These are phyloP conservation scores for Sesia bembeciformis DNA, from an alignment of 2,888 invertebrate species.

Conservation along the genomic window DNA sequence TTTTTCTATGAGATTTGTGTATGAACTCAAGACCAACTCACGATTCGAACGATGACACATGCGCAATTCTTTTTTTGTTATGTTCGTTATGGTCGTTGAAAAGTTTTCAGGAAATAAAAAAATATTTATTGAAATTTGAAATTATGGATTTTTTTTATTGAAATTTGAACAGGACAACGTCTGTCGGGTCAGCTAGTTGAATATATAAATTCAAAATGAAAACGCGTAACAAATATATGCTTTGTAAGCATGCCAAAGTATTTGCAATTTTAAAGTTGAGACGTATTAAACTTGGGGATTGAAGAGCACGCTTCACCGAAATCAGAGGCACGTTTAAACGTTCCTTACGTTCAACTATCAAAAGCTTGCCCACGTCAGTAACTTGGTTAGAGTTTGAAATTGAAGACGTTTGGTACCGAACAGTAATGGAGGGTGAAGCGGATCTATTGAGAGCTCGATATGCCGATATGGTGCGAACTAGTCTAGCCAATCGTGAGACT, in stretches of 20 bases:
- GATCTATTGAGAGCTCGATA: conserved; percentile 15
- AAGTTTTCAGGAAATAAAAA: too few relatives aligned
- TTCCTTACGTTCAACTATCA: conserved; percentile 31
- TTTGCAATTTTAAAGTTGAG: conserved; percentile 11
- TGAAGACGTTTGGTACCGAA: conserved; percentile 27
- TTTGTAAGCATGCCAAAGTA: conserved; percentile 2
- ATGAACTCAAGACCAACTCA: too few relatives aligned
- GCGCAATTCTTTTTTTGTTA: too few relatives aligned
- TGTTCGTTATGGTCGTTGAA: too few relatives aligned
- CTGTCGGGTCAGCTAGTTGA: too few relatives aligned
- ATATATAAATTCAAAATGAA: conserved; percentile 3
- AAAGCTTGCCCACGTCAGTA: conserved; percentile 50
- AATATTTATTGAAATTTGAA: too few relatives aligned
- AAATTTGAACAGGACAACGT: too few relatives aligned
- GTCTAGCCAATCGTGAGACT: not conserved
- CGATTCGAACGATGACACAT: too few relatives aligned
- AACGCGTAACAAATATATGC: not conserved
- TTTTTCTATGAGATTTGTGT: too few relatives aligned
- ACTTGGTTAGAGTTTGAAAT: conserved; percentile 34
- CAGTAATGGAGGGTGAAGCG: conserved; percentile 38
- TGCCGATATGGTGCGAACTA: conserved; percentile 15
- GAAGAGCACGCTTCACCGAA: conserved; percentile 11
- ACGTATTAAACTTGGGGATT: not conserved
- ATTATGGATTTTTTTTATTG: too few relatives aligned
- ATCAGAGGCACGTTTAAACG: conserved; percentile 31